These are phyloP conservation scores for Vicugna pacos DNA, from an alignment of 2,113 vertebrate genomes.

Conservation along the genomic window DNA sequence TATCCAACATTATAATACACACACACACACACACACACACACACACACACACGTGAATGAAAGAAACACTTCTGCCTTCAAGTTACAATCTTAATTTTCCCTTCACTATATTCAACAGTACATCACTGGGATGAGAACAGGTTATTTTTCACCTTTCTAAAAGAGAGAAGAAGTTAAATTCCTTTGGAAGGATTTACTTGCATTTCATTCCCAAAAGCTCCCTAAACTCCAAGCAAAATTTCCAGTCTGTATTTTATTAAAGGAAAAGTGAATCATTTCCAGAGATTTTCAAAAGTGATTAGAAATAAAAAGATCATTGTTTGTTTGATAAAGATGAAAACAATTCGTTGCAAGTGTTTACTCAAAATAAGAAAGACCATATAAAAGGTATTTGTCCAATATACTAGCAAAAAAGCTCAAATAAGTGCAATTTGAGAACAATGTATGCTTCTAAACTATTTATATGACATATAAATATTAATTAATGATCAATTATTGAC, in stretches of 20 bases:
- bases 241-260: neutral
- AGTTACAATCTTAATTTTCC: constrained; percentile 16
- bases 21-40: no score
- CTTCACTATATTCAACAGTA: neutral
- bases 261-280: neutral
- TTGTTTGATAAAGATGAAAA: constrained; percentile 45
- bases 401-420: neutral
- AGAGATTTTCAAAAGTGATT: constrained; percentile 20
- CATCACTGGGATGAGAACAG: neutral
- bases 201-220: neutral
- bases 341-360: neutral
- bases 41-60: neutral
- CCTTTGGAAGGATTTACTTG: neutral
- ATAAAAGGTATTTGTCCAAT: neutral
- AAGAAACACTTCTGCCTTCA: neutral
- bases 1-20: neutral
- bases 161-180: neutral
- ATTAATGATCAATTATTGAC: constrained; percentile 1
- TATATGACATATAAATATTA: neutral
- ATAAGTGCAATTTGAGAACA: neutral
- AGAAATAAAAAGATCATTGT: neutral
- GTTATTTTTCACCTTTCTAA: neutral
- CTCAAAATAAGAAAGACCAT: neutral
- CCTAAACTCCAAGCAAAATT: neutral
- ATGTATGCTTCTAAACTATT: neutral